Base-by-base conservation (phyloP, 2,888 invertebrate species). In the Pollenia griseotomentosa region DNA sequence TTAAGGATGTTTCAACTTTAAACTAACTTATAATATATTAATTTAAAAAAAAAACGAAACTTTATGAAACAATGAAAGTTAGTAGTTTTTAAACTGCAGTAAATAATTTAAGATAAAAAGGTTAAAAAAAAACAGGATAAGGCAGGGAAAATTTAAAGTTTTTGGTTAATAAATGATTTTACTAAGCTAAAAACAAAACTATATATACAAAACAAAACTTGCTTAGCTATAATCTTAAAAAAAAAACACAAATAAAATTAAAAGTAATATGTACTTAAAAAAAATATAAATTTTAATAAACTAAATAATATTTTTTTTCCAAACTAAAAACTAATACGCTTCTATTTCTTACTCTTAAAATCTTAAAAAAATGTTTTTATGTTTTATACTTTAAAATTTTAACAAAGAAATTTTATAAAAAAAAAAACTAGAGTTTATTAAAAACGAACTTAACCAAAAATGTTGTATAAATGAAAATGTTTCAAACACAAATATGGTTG, bases 401-500 rank as follows among this genome's bases (percentile, higher is more conserved):
- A 73, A 71, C 42, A 74, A 74, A 78, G 46, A 66, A 46, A 48
- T 51, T 74, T 14, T 77, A 63, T 46, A 53, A 61, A 46, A 44
- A 80, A 71, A 78, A 68, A 53, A 70, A 74, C 80, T 75, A 6
- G 33, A 44, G 23, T 48, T 23, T 14, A 12, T 65, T 46, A 65
- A 73, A 55, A 74, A 68, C 11, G 33, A 75, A 44, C 44, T 46
- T n/a, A 16, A 77, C 65, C 5, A 75, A 79, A 63, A 86, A 75
- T 80, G 74, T 86, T 81, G 80, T 83, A 81, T 78, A 85, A 73
- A 71, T 66, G 65, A 65, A 85, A 85, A 81, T 81, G 87, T 89
- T 88, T 87, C 87, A 88, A 88, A 88, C 88, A 88, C 88, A 88
- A 89, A 89, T 83, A 89, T 82, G 89, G 89, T 89, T 89, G 89